Base-by-base conservation (phyloP, 2,113 vertebrate species). In the Herpailurus yagouaroundi region DNA sequence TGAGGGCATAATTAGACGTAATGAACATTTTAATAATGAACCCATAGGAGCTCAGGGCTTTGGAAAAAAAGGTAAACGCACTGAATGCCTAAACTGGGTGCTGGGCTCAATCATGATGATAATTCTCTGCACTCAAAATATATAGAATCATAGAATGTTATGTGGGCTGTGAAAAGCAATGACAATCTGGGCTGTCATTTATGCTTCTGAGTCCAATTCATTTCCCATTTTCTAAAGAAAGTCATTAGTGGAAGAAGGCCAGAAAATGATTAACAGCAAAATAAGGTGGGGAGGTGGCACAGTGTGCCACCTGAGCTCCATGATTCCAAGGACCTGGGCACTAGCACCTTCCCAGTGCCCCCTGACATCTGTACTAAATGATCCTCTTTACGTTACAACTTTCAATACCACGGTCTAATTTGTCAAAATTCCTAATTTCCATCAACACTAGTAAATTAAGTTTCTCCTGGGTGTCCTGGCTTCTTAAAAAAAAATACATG, bases 221-320 rank as follows among this genome's bases (percentile, higher is more conserved):
- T 95, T 97, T 96, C 74, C 79, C 68, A 71, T 97, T 95, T 96
- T 92, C 87, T 92, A 92, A 89, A 97, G 86, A 95, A 97, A 97
- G 41, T 52, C 89, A 77, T 94, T 92, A 71, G 68, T 97, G 97
- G 82, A 89, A 89, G 36, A n/a, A 96, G 2, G 85, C 95, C 96
- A 96, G 87, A 38, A 89, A 92, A 74, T 64, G 83, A 97, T 95
- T 85, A 96, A 90, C 74, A 89, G 94, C 60, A 68, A 90, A 96
- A 90, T 84, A 95, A 97, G 96, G 90, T 95, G 64, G 84, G 38
- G 82, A 84, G 74, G 82, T 93, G 50, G 55, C 74, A 52, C 27
- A 0, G 21, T 11, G 7, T 6, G 21, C 60, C 87, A 94, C 96
- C 57, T 45, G 19, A 97, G 95, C 45, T 96, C 82, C 77, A 29